Conservation (phyloP, 2,797 vertebrate genomes). For the Urocyon cinereoargenteus region DNA sequence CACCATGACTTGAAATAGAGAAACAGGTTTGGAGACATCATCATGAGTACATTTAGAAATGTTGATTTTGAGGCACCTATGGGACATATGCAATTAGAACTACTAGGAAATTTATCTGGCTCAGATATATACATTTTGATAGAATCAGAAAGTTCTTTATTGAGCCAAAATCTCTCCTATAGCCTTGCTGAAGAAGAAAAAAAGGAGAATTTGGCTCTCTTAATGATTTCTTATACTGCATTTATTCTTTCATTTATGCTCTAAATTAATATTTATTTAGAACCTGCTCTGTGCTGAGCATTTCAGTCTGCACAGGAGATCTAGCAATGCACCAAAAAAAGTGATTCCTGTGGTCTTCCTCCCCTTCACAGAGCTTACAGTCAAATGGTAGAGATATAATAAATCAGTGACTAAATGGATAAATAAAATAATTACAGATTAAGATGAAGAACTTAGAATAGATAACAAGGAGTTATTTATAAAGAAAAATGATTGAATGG, state of each 20-base stretch:
- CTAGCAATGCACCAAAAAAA: neutral
- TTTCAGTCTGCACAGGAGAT: neutral
- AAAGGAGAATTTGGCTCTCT: neutral
- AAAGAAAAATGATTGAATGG: neutral
- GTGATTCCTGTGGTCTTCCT: neutral
- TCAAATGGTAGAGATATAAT: neutral
- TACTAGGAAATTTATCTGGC: neutral
- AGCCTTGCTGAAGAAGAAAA: neutral
- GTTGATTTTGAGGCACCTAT: neutral
- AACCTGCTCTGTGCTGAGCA: neutral
- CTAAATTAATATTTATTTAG: neutral
- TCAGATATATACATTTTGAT: neutral
- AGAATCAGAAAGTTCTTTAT: constrained; percentile 17
- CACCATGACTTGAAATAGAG: neutral
- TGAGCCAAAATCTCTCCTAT: neutral
- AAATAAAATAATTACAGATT: neutral
- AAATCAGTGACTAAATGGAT: neutral
- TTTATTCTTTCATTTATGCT: neutral
- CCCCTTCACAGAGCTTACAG: neutral
- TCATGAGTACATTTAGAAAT: neutral
- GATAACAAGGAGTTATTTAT: neutral
- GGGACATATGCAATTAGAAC: neutral
- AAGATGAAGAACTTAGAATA: neutral
- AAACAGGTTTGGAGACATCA: neutral
- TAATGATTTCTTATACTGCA: neutral